Evolutionary conservation across 2,888 invertebrate species (phyloP).

Genomic region (Leptura quadrifasciata): DNA sequence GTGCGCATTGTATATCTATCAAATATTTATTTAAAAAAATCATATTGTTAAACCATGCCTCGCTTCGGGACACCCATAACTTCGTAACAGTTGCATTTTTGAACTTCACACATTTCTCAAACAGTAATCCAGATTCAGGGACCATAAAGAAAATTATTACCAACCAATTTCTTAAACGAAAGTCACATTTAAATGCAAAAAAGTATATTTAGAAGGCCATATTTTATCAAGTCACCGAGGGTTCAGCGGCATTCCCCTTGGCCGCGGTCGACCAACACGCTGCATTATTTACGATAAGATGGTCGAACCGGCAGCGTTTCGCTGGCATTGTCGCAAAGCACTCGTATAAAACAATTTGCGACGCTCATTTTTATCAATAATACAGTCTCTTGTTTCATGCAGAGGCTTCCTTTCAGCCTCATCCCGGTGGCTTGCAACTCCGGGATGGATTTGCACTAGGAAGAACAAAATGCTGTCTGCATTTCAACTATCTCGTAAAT

Average conservation of each 20-base stretch:
- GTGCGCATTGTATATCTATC: no score
- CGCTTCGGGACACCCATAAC: no score
- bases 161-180: background rate
- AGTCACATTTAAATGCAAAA: constrained; percentile 16
- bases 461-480: constrained; percentile 61
- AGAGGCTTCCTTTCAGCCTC: constrained; percentile 44
- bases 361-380: constrained; percentile 73
- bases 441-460: constrained; percentile 59
- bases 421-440: constrained; percentile 36
- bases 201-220: background rate
- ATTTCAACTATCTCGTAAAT: constrained; percentile 63
- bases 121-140: no score
- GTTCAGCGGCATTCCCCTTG: constrained; percentile 40
- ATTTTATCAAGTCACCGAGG: background rate
- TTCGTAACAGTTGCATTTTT: no score
- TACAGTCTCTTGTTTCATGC: constrained; percentile 67
- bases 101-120: no score
- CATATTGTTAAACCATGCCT: no score
- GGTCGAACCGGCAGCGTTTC: constrained; percentile 51
- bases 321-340: constrained; percentile 67
- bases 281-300: constrained; percentile 71
- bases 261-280: constrained; percentile 50
- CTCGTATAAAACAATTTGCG: constrained; percentile 73
- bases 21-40: no score
- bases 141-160: background rate